phyloP scores from a whole-genome alignment of 2,797 vertebrate species.

The Gila robusta region DNA sequence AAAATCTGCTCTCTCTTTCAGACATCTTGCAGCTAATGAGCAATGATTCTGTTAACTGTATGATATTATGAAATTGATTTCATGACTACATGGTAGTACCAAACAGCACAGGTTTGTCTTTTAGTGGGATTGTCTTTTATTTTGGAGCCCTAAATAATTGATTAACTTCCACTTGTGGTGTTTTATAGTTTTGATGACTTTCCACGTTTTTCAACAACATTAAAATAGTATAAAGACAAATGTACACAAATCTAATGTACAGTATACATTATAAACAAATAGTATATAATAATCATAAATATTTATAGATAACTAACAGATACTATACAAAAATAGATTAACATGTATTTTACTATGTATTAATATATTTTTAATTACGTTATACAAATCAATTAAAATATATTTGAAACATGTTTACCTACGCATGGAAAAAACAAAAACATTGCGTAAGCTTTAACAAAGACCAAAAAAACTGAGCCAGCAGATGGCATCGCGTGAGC shows the following conservation, averaged over 20 bases:
- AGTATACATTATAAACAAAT: background rate
- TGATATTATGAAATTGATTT: background rate
- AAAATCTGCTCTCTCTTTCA: background rate
- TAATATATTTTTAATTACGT: background rate
- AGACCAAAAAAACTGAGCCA: background rate
- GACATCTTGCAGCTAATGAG: background rate
- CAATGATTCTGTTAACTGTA: background rate
- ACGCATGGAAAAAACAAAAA: background rate
- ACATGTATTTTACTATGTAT: background rate
- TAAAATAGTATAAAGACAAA: background rate
- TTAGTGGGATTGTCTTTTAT: background rate
- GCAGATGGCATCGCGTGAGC: conserved; percentile 35
- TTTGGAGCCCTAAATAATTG: no score
- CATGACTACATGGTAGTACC: background rate
- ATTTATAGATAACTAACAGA: no score
- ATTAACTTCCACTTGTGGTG: background rate
- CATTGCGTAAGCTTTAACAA: conserved; percentile 23
- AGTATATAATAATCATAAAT: no score
- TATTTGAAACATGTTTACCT: background rate
- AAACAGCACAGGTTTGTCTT: background rate
- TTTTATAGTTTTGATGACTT: background rate
- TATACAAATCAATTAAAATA: background rate
- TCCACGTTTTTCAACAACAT: background rate
- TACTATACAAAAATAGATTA: no score
- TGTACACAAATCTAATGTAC: background rate